Evolutionary conservation across 2,797 vertebrate genomes (phyloP), one percentile per base, ranked within the genome.

Genomic region (Epinephelus coioides): DNA sequence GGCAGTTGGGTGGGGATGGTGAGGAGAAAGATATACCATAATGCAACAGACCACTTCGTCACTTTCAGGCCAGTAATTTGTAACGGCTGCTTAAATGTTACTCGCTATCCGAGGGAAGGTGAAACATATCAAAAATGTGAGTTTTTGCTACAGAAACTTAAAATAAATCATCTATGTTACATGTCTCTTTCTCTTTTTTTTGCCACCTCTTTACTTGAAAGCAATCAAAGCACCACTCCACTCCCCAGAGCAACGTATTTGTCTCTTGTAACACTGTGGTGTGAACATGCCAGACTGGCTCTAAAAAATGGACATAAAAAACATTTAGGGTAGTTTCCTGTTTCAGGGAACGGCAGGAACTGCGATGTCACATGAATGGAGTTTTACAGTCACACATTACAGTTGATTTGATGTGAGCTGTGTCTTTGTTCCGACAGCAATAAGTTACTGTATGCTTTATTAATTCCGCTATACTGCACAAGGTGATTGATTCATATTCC

Each of bases 61-160:
- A 77, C 76, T 73, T 89, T 87, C 73, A 84, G 77, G 66, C 70
- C 47, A 63, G 69, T 86, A 25, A 80, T 86, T 89, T 86, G 62
- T 88, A 88, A 93, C 78, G 81, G 54, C 49, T 53, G 19, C 71
- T 83, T 86, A 84, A 93, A 89, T 89, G 70, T 70, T 79, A 62
- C 64, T 79, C 64, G 68, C 27, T 38, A 23, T 70, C 9, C 5
- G 30, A 63, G n/a, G 15, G 51, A 73, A 75, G 67, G 73, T 66
- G 66, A 78, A 73, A 80, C 23, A 4, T 43, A 21, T 19, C 12
- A 40, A 73, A 62, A 69, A 74, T 59, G 19, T 54, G 15, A 27
- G 44, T 18, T 77, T 73, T 80, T 60, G 50, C 60, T 49, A 23
- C 34, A 59, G 43, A 76, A 81, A 79, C 75, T 40, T 75, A 51